A percentile compares a stretch with the other conserved stretches of the same genome.
Evolutionary conservation across 2,888 invertebrate genomes (phyloP).

Genomic region (Petrolisthes cinctipes): DNA sequence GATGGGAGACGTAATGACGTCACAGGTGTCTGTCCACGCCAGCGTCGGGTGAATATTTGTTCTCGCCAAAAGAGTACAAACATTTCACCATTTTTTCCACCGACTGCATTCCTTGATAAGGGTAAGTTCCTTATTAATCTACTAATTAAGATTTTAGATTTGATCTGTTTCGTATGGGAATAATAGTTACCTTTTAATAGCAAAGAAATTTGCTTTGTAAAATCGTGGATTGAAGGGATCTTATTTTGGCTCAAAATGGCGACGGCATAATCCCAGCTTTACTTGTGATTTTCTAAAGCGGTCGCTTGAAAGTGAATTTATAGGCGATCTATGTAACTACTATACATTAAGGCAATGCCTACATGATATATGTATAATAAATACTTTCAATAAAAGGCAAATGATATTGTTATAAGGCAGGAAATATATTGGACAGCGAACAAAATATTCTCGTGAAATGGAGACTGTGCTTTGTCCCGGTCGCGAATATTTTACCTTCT

Average conservation of each 20-base stretch:
- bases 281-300: slow-evolving; percentile 35
- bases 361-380: too few relatives aligned
- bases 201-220: background rate
- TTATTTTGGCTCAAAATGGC: slow-evolving; percentile 61
- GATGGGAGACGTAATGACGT: slow-evolving; percentile 11
- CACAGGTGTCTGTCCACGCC: slow-evolving; percentile 24
- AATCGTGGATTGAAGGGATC: slow-evolving; percentile 49
- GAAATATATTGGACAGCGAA: slow-evolving; percentile 28
- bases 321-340: background rate
- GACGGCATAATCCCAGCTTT: slow-evolving; percentile 37
- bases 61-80: slow-evolving; percentile 48
- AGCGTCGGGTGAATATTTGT: slow-evolving; percentile 54
- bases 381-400: background rate
- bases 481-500: slow-evolving; percentile 52
- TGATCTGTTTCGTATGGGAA: too few relatives aligned
- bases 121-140: background rate
- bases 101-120: background rate
- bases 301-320: background rate
- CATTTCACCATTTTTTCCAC: slow-evolving; percentile 2
- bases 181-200: too few relatives aligned
- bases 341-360: too few relatives aligned
- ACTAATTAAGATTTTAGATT: background rate
- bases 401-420: background rate
- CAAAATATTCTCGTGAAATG: slow-evolving; percentile 61
- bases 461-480: slow-evolving; percentile 27